Conservation (phyloP, 2,888 invertebrate genomes). For the Argyra leucocephala region DNA sequence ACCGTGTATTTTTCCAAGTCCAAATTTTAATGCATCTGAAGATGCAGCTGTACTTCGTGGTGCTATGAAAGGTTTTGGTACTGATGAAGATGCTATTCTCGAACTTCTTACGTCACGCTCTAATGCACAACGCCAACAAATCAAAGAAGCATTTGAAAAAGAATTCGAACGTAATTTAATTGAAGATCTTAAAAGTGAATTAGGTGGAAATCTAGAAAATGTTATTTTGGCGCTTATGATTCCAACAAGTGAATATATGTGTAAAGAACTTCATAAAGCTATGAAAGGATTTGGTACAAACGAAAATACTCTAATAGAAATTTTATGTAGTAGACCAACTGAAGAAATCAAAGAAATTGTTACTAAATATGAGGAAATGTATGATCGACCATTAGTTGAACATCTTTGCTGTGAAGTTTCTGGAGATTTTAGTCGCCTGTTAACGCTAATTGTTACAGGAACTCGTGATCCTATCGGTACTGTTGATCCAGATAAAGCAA, state of each 20-base stretch:
- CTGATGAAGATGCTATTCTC: conserved; percentile 66
- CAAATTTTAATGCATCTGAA: conserved; percentile 53
- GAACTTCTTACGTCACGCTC: conserved; percentile 59
- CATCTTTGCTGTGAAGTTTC: conserved; percentile 68
- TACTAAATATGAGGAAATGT: conserved; percentile 53
- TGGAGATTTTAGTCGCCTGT: conserved; percentile 63
- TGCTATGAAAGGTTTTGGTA: conserved; percentile 70
- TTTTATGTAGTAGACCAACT: conserved; percentile 60
- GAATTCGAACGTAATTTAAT: conserved; percentile 55
- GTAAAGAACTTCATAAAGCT: conserved; percentile 60
- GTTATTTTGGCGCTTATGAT: conserved; percentile 60
- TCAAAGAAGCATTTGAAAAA: conserved; percentile 52
- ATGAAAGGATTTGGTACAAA: conserved; percentile 68
- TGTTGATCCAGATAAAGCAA: conserved; percentile 54
- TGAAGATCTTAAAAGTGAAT: conserved; percentile 55
- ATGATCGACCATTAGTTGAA: conserved; percentile 57
- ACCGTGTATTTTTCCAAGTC: conserved; percentile 52
- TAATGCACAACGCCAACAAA: conserved; percentile 62
- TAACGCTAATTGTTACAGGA: conserved; percentile 59
- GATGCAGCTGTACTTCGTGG: conserved; percentile 56
- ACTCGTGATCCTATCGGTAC: conserved; percentile 53
- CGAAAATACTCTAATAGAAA: conserved; percentile 62
- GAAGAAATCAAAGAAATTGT: conserved; percentile 54
- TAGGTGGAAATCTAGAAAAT: conserved; percentile 66
- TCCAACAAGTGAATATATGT: conserved; percentile 58